Evolutionary conservation across 2,797 vertebrate species (phyloP), one percentile per base, ranked within the genome.

Genomic region (Sparus aurata): DNA sequence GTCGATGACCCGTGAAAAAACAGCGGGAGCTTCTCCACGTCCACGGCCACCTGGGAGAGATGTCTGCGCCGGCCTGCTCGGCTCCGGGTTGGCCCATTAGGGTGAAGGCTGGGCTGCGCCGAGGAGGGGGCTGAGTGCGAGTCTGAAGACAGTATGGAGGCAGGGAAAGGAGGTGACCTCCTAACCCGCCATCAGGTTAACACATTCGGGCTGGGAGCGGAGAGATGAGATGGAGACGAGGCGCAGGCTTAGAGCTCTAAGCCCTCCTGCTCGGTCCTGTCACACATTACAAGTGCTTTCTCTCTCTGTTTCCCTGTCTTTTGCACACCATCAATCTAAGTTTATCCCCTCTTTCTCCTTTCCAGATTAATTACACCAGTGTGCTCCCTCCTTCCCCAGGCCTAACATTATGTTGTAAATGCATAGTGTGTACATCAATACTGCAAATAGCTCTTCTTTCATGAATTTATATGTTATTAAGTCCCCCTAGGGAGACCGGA

Each of bases 381-480:
- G 86, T 87, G 89, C 79, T 80, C 57, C 80, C 78, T 89, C 75
- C 85, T 87, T 92, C 89, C 89, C 87, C 90, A 87, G 94, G 87
- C 92, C 87, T 87, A 93, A 95, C 95, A 95, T 93, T 93, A 93
- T 85, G 90, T 93, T 95, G 95, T 95, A 95, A 95, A 95, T 93
- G 93, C 87, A 94, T 90, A 94, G 90, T 94, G 94, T 94, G 93
- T 90, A 91, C 91, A 93, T 95, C 95, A 95, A 95, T 95, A 96
- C 87, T 77, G 88, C 93, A 95, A 95, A 95, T 92, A 93, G 94
- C 89, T 89, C 90, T 90, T 93, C 91, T 93, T 93, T 94, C 92
- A 94, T 93, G 94, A 94, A 93, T 94, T 91, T 93, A 93, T 95
- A 91, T 92, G 92, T 95, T 94, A 94, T 95, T 93, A 95, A 94